Evolutionary conservation across 2,797 vertebrate genomes (phyloP), one percentile per base, ranked within the genome.

Genomic region (Microcaecilia unicolor): DNA sequence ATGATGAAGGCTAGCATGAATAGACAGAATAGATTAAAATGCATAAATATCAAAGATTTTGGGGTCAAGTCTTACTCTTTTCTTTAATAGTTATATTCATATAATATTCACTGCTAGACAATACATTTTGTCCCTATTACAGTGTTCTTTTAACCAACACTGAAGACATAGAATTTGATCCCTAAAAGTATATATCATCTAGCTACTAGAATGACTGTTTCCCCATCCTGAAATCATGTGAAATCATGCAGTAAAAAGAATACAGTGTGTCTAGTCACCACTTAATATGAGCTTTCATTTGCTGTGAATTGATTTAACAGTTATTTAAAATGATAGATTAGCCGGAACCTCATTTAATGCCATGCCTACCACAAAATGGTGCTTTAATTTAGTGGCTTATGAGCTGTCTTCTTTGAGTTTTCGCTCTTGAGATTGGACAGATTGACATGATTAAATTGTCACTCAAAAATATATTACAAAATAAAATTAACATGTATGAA

Each of bases 391-490:
- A 14, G 10, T 9, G 10, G 11, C 18, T 22, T 14, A n/a, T 13
- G 41, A 41, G 34, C 28, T 33, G 26, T 35, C 43, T 17, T 29
- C 21, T 34, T 15, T 41, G 18, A 23, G 31, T 24, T 34, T 28
- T 34, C 28, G 31, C 18, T 22, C 11, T 28, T 14, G n/a, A 23
- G 4, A 11, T 26, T 22, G n/a, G 12, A 25, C 21, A 29, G 17
- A 15, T 13, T 43, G 26, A 25, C 32, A 35, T 43, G 25, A 35
- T 35, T 25, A 34, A 35, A 20, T 29, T 17, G 26, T 18, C 41
- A 42, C 42, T 28, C 19, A 30, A 34, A 34, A n/a, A 28, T 26
- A 35, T 43, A 42, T 23, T 24, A 35, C n/a, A n/a, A n/a, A n/a
- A n/a, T n/a, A n/a, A n/a, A n/a, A n/a, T n/a, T n/a, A n/a, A n/a